These are phyloP conservation scores for Gymnoscelis rufifasciata DNA, from an alignment of 2,888 invertebrate genomes.

Conservation along the genomic window DNA sequence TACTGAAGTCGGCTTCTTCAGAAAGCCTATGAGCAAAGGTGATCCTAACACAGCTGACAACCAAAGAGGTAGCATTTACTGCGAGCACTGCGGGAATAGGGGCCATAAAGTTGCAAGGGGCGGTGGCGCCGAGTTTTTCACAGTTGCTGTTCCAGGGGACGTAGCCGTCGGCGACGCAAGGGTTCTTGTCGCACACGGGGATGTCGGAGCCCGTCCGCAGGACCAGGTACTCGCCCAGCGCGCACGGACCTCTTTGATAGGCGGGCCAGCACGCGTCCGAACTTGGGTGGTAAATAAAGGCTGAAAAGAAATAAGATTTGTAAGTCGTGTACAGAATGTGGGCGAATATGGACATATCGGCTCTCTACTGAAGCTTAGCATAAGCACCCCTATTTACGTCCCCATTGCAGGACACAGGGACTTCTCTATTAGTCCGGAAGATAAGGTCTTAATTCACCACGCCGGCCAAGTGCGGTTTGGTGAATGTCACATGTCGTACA, in stretches of 20 bases:
- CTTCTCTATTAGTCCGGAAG: too few relatives aligned
- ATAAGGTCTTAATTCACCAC: too few relatives aligned
- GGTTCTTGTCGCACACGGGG: slow-evolving; percentile 81
- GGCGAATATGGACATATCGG: too few relatives aligned
- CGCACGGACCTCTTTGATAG: slow-evolving; percentile 83
- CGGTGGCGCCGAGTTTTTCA: slow-evolving; percentile 48
- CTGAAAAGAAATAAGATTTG: slow-evolving; percentile 47
- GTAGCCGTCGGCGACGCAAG: slow-evolving; percentile 75
- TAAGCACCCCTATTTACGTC: too few relatives aligned
- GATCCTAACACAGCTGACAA: slow-evolving; percentile 76
- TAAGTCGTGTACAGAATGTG: too few relatives aligned
- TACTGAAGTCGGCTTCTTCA: slow-evolving; percentile 17
- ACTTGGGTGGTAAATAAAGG: slow-evolving; percentile 80
- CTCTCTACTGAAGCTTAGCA: too few relatives aligned
- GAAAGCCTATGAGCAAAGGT: slow-evolving; percentile 48
- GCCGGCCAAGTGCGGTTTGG: too few relatives aligned
- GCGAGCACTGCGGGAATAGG: slow-evolving; percentile 66
- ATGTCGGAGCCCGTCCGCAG: slow-evolving; percentile 70
- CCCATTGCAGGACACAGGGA: too few relatives aligned
- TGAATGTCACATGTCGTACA: too few relatives aligned
- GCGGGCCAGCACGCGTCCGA: slow-evolving; percentile 81
- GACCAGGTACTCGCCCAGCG: slow-evolving; percentile 71
- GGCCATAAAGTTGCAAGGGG: slow-evolving; percentile 59
- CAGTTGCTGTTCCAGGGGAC: slow-evolving; percentile 72
- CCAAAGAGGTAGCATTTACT: slow-evolving; percentile 80